phyloP scores from a whole-genome alignment of 2,113 vertebrate genomes.

The Potamarius usumacintae region DNA sequence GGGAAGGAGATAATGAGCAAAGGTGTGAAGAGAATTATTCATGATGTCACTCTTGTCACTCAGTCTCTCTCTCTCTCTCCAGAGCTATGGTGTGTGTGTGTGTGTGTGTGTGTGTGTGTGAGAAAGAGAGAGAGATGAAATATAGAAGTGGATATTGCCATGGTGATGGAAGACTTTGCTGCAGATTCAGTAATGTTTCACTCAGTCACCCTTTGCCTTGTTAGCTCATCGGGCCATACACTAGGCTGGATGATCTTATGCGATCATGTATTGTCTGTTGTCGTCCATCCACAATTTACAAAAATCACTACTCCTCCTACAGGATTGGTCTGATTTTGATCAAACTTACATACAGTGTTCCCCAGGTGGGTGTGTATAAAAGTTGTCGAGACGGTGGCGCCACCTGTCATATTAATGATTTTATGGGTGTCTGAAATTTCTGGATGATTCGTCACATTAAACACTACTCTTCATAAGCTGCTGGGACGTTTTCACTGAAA shows the following conservation, averaged over 20 bases:
- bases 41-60: not conserved
- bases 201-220: not conserved
- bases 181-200: constrained; percentile 5
- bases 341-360: too few relatives aligned
- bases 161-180: constrained; percentile 6
- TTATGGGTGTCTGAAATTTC: too few relatives aligned
- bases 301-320: too few relatives aligned
- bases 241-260: not conserved
- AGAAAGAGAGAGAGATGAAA: not conserved
- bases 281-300: not conserved
- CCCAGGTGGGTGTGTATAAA: too few relatives aligned
- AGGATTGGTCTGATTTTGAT: too few relatives aligned
- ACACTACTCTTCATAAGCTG: too few relatives aligned
- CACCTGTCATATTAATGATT: too few relatives aligned
- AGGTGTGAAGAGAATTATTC: not conserved
- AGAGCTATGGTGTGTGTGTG: not conserved
- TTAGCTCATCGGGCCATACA: not conserved
- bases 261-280: too few relatives aligned
- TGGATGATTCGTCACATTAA: too few relatives aligned
- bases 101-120: not conserved
- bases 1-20: not conserved
- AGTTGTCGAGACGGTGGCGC: too few relatives aligned
- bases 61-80: not conserved
- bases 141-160: constrained; percentile 1
- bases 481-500: too few relatives aligned